Base-by-base conservation (phyloP, 2,113 vertebrate species). In the Deroptyus accipitrinus region DNA sequence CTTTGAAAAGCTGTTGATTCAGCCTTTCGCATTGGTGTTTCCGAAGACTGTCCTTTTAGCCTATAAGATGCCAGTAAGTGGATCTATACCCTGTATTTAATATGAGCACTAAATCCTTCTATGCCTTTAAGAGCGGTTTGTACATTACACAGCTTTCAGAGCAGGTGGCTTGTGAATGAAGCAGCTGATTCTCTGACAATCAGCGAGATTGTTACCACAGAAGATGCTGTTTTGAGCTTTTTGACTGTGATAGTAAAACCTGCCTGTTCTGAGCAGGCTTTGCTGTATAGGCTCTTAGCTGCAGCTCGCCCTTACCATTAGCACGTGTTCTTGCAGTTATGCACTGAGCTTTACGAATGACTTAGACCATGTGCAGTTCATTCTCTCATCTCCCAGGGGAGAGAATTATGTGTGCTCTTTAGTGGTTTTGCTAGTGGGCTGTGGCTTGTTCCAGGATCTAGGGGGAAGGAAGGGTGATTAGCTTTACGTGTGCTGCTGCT, bases 391-490 rank as follows among this genome's bases (percentile, higher is more conserved):
- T 96, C 95, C 88, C 90, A 93, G 3, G 88, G 87, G 85, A 86
- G 57, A 79, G 92, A 86, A 86, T 90, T 78, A 70, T 90, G 73
- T 90, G 88, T 86, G 90, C 92, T 94, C 92, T 95, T 93, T 64
- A 92, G 94, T 88, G 94, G 93, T 94, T 96, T 96, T 88, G 68
- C 92, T 86, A 31, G 54, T 51, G 85, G 86, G 85, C 93, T 96
- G 85, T 87, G 95, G 95, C 64, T 96, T 94, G 59, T 88, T 81
- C 57, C 91, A 79, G 88, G 74, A 84, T 89, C 62, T 59, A 84
- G 74, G 70, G 79, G 88, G 61, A 94, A 88, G 91, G 74, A 95
- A 94, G 81, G 62, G 57, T 33, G 84, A 89, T 95, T 51, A 83
- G 78, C 63, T 81, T 79, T 90, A 80, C 7, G 14, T 80, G 87